A percentile compares a stretch with the other conserved stretches of the same genome.
phyloP scores from a whole-genome alignment of 2,888 invertebrate species.

The Lampropteryx suffumata region DNA sequence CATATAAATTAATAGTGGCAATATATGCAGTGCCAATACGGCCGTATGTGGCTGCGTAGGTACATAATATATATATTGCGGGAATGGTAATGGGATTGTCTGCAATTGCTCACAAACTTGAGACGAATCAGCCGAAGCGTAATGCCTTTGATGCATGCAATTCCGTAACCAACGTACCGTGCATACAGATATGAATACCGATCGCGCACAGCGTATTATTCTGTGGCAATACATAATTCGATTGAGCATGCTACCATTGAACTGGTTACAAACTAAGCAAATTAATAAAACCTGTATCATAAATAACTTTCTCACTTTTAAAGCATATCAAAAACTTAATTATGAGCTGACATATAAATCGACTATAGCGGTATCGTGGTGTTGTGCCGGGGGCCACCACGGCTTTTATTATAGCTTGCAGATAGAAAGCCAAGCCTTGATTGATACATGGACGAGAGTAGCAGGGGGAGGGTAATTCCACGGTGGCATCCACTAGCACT shows the following conservation, averaged over 20 bases:
- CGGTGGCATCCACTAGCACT: slow-evolving; percentile 25
- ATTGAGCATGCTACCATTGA: slow-evolving; percentile 28
- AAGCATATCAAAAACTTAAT: slow-evolving; percentile 31
- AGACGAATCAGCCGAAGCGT: slow-evolving; percentile 63
- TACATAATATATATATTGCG: slow-evolving; percentile 54
- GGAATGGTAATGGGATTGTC: slow-evolving; percentile 67
- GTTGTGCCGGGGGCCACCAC: slow-evolving; percentile 20
- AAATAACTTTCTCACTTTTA: slow-evolving; percentile 30
- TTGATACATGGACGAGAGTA: slow-evolving; percentile 25
- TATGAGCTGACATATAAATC: slow-evolving; percentile 29
- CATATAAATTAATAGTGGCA: slow-evolving; percentile 76
- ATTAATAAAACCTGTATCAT: slow-evolving; percentile 16
- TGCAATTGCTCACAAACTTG: slow-evolving; percentile 70
- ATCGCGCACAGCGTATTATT: slow-evolving; percentile 17
- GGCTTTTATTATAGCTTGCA: slow-evolving; percentile 14
- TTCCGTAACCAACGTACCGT: slow-evolving; percentile 40
- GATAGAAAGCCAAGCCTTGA: slow-evolving; percentile 33
- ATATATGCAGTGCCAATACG: slow-evolving; percentile 63
- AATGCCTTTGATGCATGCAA: slow-evolving; percentile 68
- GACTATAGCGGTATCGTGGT: slow-evolving; percentile 27
- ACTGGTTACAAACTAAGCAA: slow-evolving; percentile 9
- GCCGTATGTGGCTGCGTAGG: slow-evolving; percentile 39
- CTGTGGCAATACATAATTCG: slow-evolving; percentile 24
- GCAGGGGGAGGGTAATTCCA: slow-evolving; percentile 23
- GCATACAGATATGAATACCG: slow-evolving; percentile 38